phyloP scores from a whole-genome alignment of 2,113 vertebrate genomes.

The Entomyzon cyanotis region DNA sequence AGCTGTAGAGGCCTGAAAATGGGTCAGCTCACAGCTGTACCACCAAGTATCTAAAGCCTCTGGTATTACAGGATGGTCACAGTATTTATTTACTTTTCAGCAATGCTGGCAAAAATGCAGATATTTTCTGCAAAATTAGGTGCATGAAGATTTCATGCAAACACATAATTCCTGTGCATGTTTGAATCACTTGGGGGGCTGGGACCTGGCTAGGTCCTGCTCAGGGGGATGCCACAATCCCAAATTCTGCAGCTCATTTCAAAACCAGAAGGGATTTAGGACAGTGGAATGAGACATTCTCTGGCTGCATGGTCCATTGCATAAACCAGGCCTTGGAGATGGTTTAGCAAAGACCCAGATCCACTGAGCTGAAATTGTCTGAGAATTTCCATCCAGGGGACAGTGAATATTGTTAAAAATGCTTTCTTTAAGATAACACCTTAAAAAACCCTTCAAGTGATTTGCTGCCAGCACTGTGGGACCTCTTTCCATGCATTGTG shows the following conservation, averaged over 20 bases:
- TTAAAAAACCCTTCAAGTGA: background rate
- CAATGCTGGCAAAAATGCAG: background rate
- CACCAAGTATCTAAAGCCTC: background rate
- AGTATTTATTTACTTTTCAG: background rate
- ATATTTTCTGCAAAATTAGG: background rate
- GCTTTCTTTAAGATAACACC: background rate
- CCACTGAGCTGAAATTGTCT: background rate
- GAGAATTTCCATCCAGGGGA: background rate
- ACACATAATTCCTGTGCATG: fast-evolving
- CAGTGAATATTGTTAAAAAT: background rate
- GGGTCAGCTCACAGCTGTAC: conserved; percentile 25
- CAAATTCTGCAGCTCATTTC: background rate
- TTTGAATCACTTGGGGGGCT: background rate
- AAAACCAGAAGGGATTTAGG: background rate
- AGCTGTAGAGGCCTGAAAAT: conserved; percentile 1
- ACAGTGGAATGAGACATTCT: background rate
- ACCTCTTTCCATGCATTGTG: background rate
- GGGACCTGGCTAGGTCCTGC: background rate
- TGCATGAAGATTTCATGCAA: background rate
- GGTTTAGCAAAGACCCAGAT: background rate
- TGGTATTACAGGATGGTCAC: background rate
- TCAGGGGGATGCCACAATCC: background rate
- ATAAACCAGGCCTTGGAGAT: background rate
- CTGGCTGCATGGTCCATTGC: background rate
- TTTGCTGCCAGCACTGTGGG: background rate